These are phyloP conservation scores for Urocolius indicus DNA, from an alignment of 2,113 vertebrate genomes.

Conservation along the genomic window DNA sequence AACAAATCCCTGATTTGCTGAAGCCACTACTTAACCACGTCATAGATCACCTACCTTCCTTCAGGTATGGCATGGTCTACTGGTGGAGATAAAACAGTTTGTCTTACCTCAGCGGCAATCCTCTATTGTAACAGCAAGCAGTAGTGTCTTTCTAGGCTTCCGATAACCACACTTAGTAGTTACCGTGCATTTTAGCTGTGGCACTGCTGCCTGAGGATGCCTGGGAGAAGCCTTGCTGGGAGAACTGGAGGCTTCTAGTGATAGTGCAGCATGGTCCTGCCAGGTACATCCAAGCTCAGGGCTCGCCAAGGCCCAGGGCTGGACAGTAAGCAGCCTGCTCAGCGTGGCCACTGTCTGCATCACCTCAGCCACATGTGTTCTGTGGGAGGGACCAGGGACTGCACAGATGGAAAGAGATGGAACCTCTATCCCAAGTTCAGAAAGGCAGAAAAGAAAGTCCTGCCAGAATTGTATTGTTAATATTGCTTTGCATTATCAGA, in stretches of 20 bases:
- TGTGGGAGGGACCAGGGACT: neutral
- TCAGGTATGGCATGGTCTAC: neutral
- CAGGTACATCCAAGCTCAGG: rapidly evolving
- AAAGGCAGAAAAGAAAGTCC: neutral
- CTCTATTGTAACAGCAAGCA: neutral
- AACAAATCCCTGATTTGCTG: neutral
- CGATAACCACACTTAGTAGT: rapidly evolving
- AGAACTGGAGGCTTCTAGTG: neutral
- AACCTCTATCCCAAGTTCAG: neutral
- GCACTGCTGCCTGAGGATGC: no score
- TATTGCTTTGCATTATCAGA: neutral
- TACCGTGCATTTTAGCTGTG: no score
- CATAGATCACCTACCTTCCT: neutral
- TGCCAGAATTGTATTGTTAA: neutral
- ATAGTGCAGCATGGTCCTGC: neutral
- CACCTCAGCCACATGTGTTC: rapidly evolving
- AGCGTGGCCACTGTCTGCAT: rapidly evolving
- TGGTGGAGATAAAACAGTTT: no score
- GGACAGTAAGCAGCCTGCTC: neutral
- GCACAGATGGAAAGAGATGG: neutral
- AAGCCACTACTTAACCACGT: neutral
- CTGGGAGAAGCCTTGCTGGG: neutral
- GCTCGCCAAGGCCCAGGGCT: neutral
- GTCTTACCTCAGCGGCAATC: neutral
- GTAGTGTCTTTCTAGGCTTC: neutral